A percentile compares a stretch with the other conserved stretches of the same genome.
Evolutionary conservation across 2,888 invertebrate species (phyloP).

Genomic region (Meliscaeva auricollis): DNA sequence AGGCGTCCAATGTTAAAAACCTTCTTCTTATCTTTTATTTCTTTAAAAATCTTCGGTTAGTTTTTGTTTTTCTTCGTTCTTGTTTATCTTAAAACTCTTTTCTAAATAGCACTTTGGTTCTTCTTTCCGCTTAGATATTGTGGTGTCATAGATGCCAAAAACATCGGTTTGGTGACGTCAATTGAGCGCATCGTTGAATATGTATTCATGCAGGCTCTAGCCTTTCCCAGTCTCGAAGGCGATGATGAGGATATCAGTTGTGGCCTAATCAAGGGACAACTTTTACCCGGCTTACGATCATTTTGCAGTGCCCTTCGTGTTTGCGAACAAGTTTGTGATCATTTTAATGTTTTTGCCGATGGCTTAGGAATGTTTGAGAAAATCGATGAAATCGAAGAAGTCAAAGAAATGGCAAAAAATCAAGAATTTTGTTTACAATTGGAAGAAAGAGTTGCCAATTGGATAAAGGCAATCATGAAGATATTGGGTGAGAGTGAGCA

Average conservation of each 20-base stretch:
- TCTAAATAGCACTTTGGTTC: too few relatives aligned
- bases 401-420: constrained; percentile 89
- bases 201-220: constrained; percentile 95
- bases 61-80: too few relatives aligned
- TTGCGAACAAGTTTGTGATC: constrained; percentile 93
- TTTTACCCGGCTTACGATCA: constrained; percentile 92
- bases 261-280: constrained; percentile 92
- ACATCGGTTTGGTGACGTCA: constrained; percentile 93
- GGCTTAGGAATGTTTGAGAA: constrained; percentile 87
- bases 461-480: constrained; percentile 93
- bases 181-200: constrained; percentile 94
- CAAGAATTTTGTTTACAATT: constrained; percentile 87
- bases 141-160: constrained; percentile 91
- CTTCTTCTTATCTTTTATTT: too few relatives aligned
- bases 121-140: constrained; percentile 90
- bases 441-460: constrained; percentile 90
- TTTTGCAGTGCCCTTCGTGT: constrained; percentile 95
- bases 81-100: too few relatives aligned
- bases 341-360: constrained; percentile 91
- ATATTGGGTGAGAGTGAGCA: constrained; percentile 96
- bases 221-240: constrained; percentile 91
- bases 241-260: constrained; percentile 92
- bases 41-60: too few relatives aligned
- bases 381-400: constrained; percentile 87
- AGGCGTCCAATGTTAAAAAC: too few relatives aligned